These are phyloP conservation scores for Pristionchus arcanus DNA, from an alignment of 2,888 invertebrate species.

Conservation along the genomic window DNA sequence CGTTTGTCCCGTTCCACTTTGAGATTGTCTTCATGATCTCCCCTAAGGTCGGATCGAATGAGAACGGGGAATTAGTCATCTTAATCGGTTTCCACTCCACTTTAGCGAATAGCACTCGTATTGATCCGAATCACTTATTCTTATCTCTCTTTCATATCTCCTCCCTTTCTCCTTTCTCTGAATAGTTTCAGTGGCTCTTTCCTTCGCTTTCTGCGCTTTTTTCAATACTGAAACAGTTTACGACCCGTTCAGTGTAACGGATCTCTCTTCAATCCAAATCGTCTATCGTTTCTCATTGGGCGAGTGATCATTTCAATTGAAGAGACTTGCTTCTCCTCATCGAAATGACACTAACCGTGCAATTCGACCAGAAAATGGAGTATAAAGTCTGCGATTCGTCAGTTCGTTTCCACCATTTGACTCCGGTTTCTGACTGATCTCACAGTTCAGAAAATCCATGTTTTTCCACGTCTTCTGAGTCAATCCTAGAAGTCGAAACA, in stretches of 20 bases:
- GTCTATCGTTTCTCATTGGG: background rate
- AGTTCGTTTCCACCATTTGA: background rate
- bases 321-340: background rate
- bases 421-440: background rate
- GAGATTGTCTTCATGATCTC: background rate
- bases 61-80: background rate
- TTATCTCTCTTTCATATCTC: conserved; percentile 10
- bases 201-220: background rate
- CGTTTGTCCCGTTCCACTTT: background rate
- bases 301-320: background rate
- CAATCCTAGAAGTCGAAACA: background rate
- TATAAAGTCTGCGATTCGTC: conserved; percentile 16
- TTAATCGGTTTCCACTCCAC: conserved; percentile 42
- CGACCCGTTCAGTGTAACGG: background rate
- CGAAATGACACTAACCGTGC: background rate
- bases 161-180: background rate
- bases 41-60: conserved; percentile 18
- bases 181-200: conserved; percentile 1
- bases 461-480: conserved; percentile 15
- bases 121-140: conserved; percentile 10
- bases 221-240: background rate
- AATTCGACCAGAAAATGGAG: background rate
- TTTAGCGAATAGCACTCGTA: conserved; percentile 7
- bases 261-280: background rate
- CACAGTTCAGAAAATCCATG: background rate